Evolutionary conservation across 2,113 vertebrate genomes (phyloP).

Genomic region (Mobula birostris): DNA sequence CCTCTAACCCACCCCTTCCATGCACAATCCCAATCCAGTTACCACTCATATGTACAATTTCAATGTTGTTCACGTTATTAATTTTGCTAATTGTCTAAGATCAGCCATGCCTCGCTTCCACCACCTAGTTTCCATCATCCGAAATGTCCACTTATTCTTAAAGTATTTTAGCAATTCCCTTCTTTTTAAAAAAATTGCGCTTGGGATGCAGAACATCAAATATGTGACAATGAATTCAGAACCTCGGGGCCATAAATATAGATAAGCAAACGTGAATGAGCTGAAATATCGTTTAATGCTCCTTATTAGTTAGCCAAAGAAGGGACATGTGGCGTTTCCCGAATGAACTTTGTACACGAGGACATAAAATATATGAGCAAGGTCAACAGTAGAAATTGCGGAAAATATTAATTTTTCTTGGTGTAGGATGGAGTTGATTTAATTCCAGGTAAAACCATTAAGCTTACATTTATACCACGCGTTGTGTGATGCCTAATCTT

Average conservation of each 20-base stretch:
- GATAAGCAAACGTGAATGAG: not conserved
- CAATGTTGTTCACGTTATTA: not conserved
- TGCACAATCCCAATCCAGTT: not conserved
- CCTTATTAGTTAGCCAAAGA: not conserved
- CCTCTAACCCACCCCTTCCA: too few relatives aligned
- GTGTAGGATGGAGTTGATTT: not conserved
- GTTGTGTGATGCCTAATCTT: not conserved
- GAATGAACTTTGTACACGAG: not conserved
- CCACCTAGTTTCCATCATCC: too few relatives aligned
- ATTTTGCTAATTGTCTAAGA: not conserved
- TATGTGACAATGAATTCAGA: not conserved
- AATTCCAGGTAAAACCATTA: slow-evolving; percentile 10
- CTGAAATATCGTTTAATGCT: slow-evolving; percentile 24
- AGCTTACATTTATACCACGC: not conserved
- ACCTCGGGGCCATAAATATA: not conserved
- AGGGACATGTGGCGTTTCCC: not conserved
- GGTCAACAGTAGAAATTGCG: not conserved
- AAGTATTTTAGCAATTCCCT: not conserved
- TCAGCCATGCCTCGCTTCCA: not conserved
- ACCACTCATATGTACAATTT: not conserved
- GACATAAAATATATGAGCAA: slow-evolving; percentile 4
- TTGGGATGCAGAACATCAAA: not conserved
- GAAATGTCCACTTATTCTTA: not conserved
- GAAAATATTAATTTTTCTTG: slow-evolving; percentile 13
- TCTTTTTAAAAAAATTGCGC: not conserved